phyloP scores from a whole-genome alignment of 2,113 vertebrate species.

The Psettodes erumei region DNA sequence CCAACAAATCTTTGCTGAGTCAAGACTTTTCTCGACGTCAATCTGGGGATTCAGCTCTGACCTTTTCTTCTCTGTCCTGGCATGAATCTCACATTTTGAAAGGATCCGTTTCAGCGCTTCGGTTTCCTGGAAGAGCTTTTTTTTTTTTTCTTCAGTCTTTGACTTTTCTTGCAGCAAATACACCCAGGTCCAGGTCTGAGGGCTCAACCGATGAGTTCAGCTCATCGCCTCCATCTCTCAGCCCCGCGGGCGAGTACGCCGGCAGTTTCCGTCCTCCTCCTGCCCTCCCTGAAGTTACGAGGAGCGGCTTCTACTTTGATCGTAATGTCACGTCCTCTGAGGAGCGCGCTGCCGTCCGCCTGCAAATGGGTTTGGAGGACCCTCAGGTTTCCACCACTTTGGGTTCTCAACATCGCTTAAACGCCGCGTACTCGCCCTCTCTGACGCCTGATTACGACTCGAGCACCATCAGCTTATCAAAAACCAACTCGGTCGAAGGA shows the following conservation, averaged over 20 bases:
- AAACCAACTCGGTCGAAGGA: background rate
- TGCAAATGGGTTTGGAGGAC: constrained; percentile 21
- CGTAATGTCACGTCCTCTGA: constrained; percentile 70
- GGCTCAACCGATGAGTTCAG: constrained; percentile 12
- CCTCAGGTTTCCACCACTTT: background rate
- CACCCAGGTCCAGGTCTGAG: background rate
- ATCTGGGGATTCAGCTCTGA: background rate
- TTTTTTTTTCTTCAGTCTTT: constrained; percentile 13
- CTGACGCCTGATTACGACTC: background rate
- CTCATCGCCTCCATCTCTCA: background rate
- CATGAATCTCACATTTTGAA: background rate
- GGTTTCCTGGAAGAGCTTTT: background rate
- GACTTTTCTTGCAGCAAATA: constrained; percentile 59
- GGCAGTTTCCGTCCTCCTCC: constrained; percentile 8
- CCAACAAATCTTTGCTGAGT: background rate
- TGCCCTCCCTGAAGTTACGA: constrained; percentile 20
- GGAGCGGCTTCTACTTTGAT: background rate
- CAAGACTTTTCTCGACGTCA: background rate
- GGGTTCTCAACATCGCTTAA: background rate
- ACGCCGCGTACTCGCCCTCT: background rate
- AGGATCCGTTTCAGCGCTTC: background rate
- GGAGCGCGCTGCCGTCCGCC: constrained; percentile 67
- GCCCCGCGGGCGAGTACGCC: constrained; percentile 10
- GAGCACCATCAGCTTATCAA: background rate
- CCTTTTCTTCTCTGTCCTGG: background rate